phyloP scores from a whole-genome alignment of 2,113 vertebrate species.

The Struthidea cinerea region DNA sequence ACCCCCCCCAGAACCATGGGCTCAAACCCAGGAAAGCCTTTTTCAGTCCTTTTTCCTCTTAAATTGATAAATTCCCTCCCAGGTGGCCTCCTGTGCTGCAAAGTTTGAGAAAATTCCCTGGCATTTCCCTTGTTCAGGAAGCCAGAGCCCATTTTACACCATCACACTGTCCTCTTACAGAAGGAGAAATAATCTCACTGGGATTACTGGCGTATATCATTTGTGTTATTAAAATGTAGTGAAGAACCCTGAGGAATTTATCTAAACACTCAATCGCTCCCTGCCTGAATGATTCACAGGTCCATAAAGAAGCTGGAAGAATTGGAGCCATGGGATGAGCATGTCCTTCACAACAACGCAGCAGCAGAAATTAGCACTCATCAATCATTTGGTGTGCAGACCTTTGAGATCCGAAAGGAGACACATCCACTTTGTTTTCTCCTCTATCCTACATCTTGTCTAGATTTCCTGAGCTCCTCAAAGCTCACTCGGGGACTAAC shows the following conservation, averaged over 20 bases:
- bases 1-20: background rate
- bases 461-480: background rate
- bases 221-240: background rate
- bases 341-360: background rate
- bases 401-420: background rate
- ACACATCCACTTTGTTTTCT: background rate
- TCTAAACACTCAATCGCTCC: background rate
- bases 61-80: background rate
- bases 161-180: background rate
- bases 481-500: background rate
- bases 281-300: background rate
- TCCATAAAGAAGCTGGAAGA: background rate
- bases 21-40: background rate
- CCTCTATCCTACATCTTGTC: background rate
- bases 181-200: background rate
- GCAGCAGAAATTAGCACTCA: background rate
- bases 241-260: background rate
- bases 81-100: background rate
- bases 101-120: background rate
- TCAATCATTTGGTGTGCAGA: background rate
- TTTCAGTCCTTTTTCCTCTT: background rate
- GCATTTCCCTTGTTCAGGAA: background rate
- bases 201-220: background rate
- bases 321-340: background rate
- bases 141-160: background rate